Evolutionary conservation across 1,140 invertebrate species (phyloP).

Genomic region (Drosophila willistoni): DNA sequence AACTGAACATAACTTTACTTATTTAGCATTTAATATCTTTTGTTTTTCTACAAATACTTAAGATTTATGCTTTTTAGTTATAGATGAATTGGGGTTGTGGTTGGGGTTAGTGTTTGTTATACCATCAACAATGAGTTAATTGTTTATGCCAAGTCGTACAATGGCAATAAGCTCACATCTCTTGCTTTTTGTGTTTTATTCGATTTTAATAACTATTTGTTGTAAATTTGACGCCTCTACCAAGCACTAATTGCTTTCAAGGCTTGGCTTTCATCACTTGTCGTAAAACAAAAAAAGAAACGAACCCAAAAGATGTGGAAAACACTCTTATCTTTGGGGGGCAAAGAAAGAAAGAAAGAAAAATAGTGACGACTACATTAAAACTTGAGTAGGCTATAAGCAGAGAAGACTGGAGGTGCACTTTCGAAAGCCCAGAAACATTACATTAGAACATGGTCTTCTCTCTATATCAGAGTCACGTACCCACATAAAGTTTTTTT

Average conservation of each 20-base stretch:
- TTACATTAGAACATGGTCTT: constrained; percentile 10
- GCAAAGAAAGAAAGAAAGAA: no score
- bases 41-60: background rate
- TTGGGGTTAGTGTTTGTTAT: background rate
- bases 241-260: constrained; percentile 51
- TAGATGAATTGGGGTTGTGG: no score
- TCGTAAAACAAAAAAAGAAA: background rate
- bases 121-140: background rate
- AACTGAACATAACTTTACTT: no score
- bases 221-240: constrained; percentile 42
- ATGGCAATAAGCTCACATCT: constrained; percentile 11
- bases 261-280: constrained; percentile 25
- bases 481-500: constrained; percentile 8
- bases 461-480: constrained; percentile 11
- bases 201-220: constrained; percentile 22
- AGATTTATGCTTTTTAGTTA: background rate
- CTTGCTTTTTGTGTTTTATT: constrained; percentile 14
- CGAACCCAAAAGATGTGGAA: background rate
- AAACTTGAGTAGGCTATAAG: constrained; percentile 29
- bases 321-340: constrained; percentile 4
- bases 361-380: background rate
- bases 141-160: constrained; percentile 1
- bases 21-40: no score
- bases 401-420: constrained; percentile 22
- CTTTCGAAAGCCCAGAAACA: constrained; percentile 43